Conservation (phyloP, 2,797 vertebrate species). For the Galago senegalensis region DNA sequence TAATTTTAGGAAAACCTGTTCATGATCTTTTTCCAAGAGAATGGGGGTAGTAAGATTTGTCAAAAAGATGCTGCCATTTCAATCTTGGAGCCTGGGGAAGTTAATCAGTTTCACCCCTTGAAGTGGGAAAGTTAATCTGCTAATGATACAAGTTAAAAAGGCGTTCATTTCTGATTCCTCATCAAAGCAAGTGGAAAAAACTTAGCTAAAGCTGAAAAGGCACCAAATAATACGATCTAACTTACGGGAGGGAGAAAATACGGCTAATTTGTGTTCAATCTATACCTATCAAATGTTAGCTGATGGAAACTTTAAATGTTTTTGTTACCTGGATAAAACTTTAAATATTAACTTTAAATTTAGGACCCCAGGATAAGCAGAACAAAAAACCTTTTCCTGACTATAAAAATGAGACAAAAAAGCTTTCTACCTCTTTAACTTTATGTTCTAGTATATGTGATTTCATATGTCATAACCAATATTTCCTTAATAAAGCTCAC, state of each 20-base stretch:
- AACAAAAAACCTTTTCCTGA: not conserved
- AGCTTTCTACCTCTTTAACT: not conserved
- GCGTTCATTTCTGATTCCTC: slow-evolving; percentile 54
- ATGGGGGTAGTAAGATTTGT: not conserved
- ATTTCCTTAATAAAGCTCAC: slow-evolving; percentile 24
- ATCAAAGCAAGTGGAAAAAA: slow-evolving; percentile 21
- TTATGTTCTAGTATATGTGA: not conserved
- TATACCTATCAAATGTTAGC: slow-evolving; percentile 35
- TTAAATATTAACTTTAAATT: slow-evolving; percentile 63
- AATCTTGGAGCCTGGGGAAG: not conserved
- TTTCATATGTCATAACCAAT: not conserved
- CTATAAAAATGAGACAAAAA: not conserved
- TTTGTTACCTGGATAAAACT: not conserved
- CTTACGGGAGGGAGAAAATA: not conserved
- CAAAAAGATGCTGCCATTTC: not conserved
- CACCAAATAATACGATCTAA: not conserved
- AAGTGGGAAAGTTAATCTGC: slow-evolving; percentile 43
- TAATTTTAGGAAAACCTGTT: slow-evolving; percentile 61
- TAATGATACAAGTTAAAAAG: slow-evolving; percentile 19
- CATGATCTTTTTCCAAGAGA: not conserved
- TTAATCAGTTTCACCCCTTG: no score
- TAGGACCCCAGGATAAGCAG: not conserved
- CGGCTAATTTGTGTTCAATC: not conserved
- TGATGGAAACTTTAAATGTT: slow-evolving; percentile 13
- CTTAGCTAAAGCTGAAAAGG: slow-evolving; percentile 35